A percentile compares a stretch with the other conserved stretches of the same genome.
phyloP scores from a whole-genome alignment of 1,140 invertebrate species.

The Bombyx mandarina region DNA sequence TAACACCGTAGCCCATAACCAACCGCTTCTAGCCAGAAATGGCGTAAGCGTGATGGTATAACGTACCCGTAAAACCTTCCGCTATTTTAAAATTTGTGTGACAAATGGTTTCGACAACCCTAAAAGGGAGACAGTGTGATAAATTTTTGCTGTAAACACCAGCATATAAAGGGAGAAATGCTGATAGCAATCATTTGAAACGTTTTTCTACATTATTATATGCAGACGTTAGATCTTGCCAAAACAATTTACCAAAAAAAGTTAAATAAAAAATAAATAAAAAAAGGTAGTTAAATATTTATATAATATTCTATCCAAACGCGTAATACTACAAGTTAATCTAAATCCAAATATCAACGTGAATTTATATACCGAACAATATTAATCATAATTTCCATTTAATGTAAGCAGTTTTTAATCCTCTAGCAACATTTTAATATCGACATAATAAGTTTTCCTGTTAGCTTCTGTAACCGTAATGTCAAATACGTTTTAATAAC shows the following conservation, averaged over 20 bases:
- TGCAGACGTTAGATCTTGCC: constrained; percentile 7
- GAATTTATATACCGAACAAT: neutral
- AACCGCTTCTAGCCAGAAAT: too few species aligned
- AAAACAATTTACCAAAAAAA: constrained; percentile 15
- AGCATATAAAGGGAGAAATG: constrained; percentile 16
- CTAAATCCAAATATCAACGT: neutral
- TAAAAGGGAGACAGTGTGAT: constrained; percentile 14
- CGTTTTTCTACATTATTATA: constrained; percentile 11
- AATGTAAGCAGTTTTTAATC: neutral
- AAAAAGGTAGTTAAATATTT: neutral
- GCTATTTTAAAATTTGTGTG: too few species aligned
- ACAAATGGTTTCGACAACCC: neutral
- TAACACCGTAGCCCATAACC: too few species aligned
- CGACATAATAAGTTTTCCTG: too few species aligned
- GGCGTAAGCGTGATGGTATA: too few species aligned
- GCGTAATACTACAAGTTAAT: too few species aligned
- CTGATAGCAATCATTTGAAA: constrained; percentile 19
- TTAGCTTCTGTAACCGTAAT: too few species aligned
- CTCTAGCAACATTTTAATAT: neutral
- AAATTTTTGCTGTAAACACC: constrained; percentile 23
- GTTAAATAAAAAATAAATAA: neutral
- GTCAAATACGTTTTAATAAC: too few species aligned
- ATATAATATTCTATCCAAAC: neutral
- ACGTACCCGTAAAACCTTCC: too few species aligned
- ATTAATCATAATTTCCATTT: neutral